phyloP scores from a whole-genome alignment of 2,113 vertebrate genomes.

The Sclerurus mexicanus region DNA sequence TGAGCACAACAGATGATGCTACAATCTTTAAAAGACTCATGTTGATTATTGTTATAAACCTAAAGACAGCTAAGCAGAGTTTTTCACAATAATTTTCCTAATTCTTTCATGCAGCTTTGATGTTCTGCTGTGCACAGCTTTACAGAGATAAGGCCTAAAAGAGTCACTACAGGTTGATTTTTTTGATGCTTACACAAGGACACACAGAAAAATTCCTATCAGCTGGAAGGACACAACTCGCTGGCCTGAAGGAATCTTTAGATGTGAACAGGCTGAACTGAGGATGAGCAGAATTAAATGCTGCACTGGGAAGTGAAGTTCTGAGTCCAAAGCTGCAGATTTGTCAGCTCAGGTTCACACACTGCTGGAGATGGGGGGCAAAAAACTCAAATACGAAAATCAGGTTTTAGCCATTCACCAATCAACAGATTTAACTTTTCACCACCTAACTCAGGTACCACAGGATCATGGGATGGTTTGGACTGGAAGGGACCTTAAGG shows the following conservation, averaged over 20 bases:
- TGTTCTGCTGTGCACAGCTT: neutral
- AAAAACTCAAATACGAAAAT: neutral
- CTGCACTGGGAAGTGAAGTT: neutral
- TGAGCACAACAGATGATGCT: neutral
- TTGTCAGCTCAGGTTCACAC: neutral
- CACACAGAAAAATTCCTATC: neutral
- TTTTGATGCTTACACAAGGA: neutral
- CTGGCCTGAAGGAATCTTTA: neutral
- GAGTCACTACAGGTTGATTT: neutral
- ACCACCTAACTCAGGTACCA: rapidly evolving
- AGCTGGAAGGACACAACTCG: neutral
- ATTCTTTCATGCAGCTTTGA: neutral
- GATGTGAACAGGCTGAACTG: neutral
- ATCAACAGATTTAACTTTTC: neutral
- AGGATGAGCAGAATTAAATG: neutral
- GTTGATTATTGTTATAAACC: neutral
- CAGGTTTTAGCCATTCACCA: neutral
- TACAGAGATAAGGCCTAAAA: neutral
- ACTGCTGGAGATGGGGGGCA: neutral
- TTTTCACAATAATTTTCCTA: neutral
- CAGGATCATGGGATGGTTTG: no score
- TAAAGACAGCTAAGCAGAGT: neutral
- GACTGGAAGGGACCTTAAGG: neutral
- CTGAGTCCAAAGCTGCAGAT: neutral
- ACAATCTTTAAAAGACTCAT: neutral